Conservation (phyloP, 2,888 invertebrate genomes). For the Pollenia griseotomentosa region DNA sequence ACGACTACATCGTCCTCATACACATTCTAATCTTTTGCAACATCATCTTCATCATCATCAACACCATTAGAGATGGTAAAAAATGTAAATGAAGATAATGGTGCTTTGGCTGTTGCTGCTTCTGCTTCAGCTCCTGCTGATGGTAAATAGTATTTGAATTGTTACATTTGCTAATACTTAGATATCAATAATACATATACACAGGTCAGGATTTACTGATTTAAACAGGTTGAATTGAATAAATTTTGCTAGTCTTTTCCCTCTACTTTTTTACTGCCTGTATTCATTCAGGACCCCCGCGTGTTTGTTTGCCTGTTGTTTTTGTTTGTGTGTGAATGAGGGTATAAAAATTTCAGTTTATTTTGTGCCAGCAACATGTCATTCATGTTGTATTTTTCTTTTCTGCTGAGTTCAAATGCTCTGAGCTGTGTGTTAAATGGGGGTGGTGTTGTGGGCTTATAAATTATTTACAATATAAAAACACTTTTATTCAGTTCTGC, state of each 20-base stretch:
- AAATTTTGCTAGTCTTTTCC: slow-evolving; percentile 30
- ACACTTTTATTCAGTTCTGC: slow-evolving; percentile 47
- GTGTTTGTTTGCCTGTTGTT: neutral
- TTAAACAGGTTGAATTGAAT: slow-evolving; percentile 68
- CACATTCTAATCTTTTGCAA: neutral
- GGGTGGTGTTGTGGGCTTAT: slow-evolving; percentile 42
- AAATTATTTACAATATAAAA: slow-evolving; percentile 69
- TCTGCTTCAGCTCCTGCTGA: slow-evolving; percentile 22
- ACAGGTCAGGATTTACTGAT: slow-evolving; percentile 67
- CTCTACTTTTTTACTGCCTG: neutral
- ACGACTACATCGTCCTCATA: neutral
- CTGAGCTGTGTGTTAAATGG: slow-evolving; percentile 28
- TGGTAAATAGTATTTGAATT: slow-evolving; percentile 58
- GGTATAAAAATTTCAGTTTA: slow-evolving; percentile 50
- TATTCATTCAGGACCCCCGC: neutral
- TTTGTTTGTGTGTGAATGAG: neutral
- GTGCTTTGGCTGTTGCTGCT: slow-evolving; percentile 40
- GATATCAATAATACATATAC: slow-evolving; percentile 55
- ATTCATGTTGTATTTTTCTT: slow-evolving; percentile 13
- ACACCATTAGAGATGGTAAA: slow-evolving; percentile 53
- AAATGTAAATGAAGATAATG: slow-evolving; percentile 52
- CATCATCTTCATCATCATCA: slow-evolving; percentile 39
- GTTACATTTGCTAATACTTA: slow-evolving; percentile 63
- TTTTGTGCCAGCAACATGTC: slow-evolving; percentile 43
- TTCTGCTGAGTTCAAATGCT: slow-evolving; percentile 1